A percentile compares a stretch with the other conserved stretches of the same genome.
These are phyloP conservation scores for Cynoglossus semilaevis DNA, from an alignment of 2,113 vertebrate genomes.

Conservation along the genomic window DNA sequence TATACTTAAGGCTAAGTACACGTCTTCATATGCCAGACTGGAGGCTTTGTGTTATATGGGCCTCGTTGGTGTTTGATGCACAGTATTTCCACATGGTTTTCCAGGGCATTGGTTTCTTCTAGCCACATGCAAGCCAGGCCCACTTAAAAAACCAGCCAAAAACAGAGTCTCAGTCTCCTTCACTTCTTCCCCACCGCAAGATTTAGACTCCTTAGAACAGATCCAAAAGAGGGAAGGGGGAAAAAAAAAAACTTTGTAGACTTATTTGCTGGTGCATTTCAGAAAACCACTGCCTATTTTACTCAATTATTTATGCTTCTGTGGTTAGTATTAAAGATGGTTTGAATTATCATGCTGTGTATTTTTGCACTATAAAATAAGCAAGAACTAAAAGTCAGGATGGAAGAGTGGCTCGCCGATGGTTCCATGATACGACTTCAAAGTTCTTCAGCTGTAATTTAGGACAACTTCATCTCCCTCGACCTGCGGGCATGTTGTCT, in stretches of 20 bases:
- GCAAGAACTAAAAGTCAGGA: slow-evolving; percentile 1
- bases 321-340: slow-evolving; percentile 72
- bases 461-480: slow-evolving; percentile 52
- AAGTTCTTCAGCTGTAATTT: slow-evolving; percentile 63
- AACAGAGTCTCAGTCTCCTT: slow-evolving; percentile 57
- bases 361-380: slow-evolving; percentile 38
- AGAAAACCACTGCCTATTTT: slow-evolving; percentile 67
- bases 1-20: slow-evolving; percentile 29
- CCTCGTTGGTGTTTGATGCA: slow-evolving; percentile 57
- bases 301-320: slow-evolving; percentile 79
- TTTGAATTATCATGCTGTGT: slow-evolving; percentile 69
- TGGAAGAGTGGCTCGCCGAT: slow-evolving; percentile 23
- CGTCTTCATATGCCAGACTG: slow-evolving; percentile 43
- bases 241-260: slow-evolving; percentile 55
- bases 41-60: slow-evolving; percentile 47
- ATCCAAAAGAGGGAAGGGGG: slow-evolving; percentile 27
- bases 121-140: slow-evolving; percentile 63
- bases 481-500: slow-evolving; percentile 62
- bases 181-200: slow-evolving; percentile 52
- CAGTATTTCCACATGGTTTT: slow-evolving; percentile 61
- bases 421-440: slow-evolving; percentile 57
- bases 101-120: slow-evolving; percentile 55
- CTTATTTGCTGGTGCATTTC: slow-evolving; percentile 73
- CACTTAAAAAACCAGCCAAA: slow-evolving; percentile 60
- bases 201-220: slow-evolving; percentile 54